Evolutionary conservation across 30 jellyfish, hydroid and myxozoan genomes (phyloP).

Genomic region (Hydractinia echinata): DNA sequence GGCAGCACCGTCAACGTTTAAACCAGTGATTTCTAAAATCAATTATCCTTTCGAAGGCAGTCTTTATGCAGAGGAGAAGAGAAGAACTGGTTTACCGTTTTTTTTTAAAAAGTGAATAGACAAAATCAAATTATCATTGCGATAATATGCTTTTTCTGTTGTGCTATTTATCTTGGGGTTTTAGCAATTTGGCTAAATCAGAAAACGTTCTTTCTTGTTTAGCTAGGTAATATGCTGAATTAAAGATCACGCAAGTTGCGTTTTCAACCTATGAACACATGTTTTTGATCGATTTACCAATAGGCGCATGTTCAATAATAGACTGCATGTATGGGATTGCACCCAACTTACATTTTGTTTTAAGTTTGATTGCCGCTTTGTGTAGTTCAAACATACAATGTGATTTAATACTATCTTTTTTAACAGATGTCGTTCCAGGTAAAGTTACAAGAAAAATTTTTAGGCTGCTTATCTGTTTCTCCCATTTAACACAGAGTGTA

Average conservation of each 20-base stretch:
- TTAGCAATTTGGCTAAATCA: not conserved
- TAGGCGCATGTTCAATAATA: not conserved
- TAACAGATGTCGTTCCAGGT: constrained; percentile 5
- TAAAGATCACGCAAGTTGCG: not conserved
- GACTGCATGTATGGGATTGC: constrained; percentile 2
- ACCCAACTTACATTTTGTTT: not conserved
- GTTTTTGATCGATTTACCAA: not conserved
- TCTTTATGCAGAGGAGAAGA: constrained; percentile 7
- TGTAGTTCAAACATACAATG: constrained; percentile 6
- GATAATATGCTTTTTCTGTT: not conserved
- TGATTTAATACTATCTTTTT: constrained; percentile 6
- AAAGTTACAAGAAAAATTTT: too few relatives aligned
- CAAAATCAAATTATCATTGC: not conserved
- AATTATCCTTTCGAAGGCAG: not conserved
- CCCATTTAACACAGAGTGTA: too few relatives aligned
- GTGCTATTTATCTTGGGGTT: not conserved
- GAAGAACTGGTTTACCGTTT: too few relatives aligned
- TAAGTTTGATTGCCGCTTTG: not conserved
- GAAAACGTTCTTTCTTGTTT: constrained; percentile 1
- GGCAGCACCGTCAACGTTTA: too few relatives aligned
- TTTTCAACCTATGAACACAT: not conserved
- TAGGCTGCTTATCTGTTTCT: too few relatives aligned
- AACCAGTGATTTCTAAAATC: too few relatives aligned
- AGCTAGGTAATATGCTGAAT: not conserved
- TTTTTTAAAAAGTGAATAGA: not conserved